phyloP scores from a whole-genome alignment of 2,888 invertebrate species.

The Protodeltote pygarga region DNA sequence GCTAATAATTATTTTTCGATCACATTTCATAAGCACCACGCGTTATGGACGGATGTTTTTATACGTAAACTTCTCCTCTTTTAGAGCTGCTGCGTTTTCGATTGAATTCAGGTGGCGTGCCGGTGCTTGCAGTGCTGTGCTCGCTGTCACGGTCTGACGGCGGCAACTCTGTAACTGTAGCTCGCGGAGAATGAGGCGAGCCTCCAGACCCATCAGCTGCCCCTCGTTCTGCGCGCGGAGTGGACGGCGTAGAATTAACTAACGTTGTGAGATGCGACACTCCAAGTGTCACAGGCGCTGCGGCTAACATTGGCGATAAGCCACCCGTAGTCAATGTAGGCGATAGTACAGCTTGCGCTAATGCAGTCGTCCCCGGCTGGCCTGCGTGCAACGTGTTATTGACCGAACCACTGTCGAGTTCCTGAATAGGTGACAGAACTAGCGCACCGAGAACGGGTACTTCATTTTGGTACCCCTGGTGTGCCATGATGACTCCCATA shows the following conservation, averaged over 20 bases:
- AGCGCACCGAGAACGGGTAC: constrained; percentile 92
- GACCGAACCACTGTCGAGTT: constrained; percentile 92
- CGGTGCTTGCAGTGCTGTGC: constrained; percentile 61
- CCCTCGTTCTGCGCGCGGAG: constrained; percentile 66
- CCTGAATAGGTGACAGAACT: constrained; percentile 94
- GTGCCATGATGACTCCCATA: constrained; percentile 91
- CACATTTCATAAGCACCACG: constrained; percentile 56
- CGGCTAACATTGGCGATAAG: constrained; percentile 74
- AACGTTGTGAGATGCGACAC: constrained; percentile 87
- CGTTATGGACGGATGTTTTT: constrained; percentile 40
- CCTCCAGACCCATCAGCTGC: constrained; percentile 57
- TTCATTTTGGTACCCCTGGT: constrained; percentile 88
- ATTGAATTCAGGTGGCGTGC: constrained; percentile 64
- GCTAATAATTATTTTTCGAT: constrained; percentile 45
- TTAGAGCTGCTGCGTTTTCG: constrained; percentile 72
- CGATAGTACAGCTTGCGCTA: constrained; percentile 92
- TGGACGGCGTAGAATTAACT: constrained; percentile 85
- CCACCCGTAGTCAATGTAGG: constrained; percentile 76
- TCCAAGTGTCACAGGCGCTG: constrained; percentile 84
- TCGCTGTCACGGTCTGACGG: constrained; percentile 71
- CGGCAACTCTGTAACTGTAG: constrained; percentile 64
- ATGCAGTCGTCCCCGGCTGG: constrained; percentile 91
- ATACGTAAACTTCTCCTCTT: constrained; percentile 81
- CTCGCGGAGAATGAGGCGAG: constrained; percentile 51
- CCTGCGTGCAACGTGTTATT: constrained; percentile 91